Conservation (phyloP, 1,140 invertebrate genomes). For the Lucilia sericata region DNA sequence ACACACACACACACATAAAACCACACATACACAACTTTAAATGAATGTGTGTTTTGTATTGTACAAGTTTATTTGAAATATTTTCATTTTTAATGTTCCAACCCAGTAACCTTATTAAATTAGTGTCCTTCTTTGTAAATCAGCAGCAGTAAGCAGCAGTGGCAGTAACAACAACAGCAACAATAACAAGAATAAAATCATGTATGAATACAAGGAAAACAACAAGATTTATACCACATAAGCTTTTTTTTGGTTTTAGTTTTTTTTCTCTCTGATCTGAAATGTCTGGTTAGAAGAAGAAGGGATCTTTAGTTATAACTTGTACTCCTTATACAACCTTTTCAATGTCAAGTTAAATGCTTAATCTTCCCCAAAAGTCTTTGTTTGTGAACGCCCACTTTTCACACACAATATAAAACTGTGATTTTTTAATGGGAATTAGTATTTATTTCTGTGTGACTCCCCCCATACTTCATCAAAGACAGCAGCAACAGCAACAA, state of each 20-base stretch:
- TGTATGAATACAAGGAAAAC: neutral
- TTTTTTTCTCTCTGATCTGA: neutral
- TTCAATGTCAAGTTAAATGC: slow-evolving; percentile 43
- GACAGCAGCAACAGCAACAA: neutral
- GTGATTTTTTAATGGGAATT: slow-evolving; percentile 44
- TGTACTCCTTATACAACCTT: slow-evolving; percentile 34
- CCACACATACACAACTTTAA: neutral
- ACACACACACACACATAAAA: neutral
- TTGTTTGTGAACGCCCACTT: slow-evolving; percentile 34
- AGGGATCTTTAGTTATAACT: slow-evolving; percentile 1
- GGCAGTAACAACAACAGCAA: neutral
- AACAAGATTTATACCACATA: slow-evolving; percentile 39
- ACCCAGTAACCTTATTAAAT: slow-evolving; percentile 44
- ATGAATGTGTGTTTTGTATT: slow-evolving; percentile 1
- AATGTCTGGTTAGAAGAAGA: neutral
- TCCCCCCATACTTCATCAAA: neutral
- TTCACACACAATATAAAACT: slow-evolving; percentile 33
- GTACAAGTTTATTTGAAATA: slow-evolving; percentile 23
- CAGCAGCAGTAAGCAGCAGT: neutral
- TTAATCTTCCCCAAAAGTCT: slow-evolving; percentile 42
- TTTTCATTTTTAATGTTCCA: slow-evolving; percentile 43
- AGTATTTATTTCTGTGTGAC: slow-evolving; percentile 35
- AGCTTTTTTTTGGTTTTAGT: neutral
- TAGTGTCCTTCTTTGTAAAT: slow-evolving; percentile 34
- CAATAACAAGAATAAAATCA: neutral